These are phyloP conservation scores for Nipponacmea schrenckii DNA, from an alignment of 2,888 invertebrate genomes.

Conservation along the genomic window DNA sequence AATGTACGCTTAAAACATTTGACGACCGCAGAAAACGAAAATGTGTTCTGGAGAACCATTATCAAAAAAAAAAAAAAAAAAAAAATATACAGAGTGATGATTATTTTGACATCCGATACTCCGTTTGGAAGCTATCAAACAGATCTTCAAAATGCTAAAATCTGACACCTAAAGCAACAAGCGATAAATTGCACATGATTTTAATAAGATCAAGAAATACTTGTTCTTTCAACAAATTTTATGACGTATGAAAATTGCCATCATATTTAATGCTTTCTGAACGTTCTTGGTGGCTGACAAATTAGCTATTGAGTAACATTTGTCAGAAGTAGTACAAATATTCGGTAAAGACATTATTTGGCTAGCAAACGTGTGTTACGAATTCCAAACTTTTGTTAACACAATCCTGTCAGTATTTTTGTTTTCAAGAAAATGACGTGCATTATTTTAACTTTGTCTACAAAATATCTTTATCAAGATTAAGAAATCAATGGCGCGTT, in stretches of 20 bases:
- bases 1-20: too few relatives aligned
- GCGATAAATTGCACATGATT: too few relatives aligned
- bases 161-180: too few relatives aligned
- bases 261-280: not conserved
- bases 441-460: not conserved
- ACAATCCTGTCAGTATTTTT: not conserved
- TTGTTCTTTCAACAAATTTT: not conserved
- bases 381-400: not conserved
- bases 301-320: not conserved
- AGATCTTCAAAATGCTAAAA: too few relatives aligned
- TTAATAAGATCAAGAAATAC: too few relatives aligned
- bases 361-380: not conserved
- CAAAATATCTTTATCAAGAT: not conserved
- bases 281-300: not conserved
- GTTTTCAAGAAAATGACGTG: conserved; percentile 1
- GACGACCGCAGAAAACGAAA: too few relatives aligned
- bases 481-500: not conserved
- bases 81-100: too few relatives aligned
- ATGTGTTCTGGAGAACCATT: too few relatives aligned
- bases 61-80: too few relatives aligned
- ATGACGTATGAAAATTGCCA: not conserved
- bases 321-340: not conserved
- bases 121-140: too few relatives aligned
- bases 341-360: conserved; percentile 4
- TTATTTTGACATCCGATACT: too few relatives aligned